Base-by-base conservation (phyloP, 2,113 vertebrate species). In the Eolophus roseicapilla region DNA sequence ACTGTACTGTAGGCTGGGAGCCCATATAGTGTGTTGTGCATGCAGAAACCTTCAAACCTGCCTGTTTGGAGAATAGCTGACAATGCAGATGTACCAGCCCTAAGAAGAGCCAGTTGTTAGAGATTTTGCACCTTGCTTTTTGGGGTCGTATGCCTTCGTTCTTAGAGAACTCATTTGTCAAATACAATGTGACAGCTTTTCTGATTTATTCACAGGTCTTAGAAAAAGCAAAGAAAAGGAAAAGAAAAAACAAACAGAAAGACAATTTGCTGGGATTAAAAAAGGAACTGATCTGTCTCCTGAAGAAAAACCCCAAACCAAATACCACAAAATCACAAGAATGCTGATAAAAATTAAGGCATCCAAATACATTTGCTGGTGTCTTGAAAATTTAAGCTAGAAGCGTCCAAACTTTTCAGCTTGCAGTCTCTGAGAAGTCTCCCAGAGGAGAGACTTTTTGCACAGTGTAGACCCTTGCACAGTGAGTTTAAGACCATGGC, bases 1-100 rank as follows among this genome's bases (percentile, higher is more conserved):
- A 89, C 92, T 91, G 94, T 55, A 33, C 82, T 90, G 65, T 24
- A 33, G 95, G 90, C 80, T 80, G 8, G 79, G 83, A 96, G 91
- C 86, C 95, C 88, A 82, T 90, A 84, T 82, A 88, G 86, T 77
- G 91, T 29, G 57, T 70, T 64, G 84, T 89, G 63, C 75, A 46
- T 25, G 84, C 41, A 69, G 94, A 65, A 95, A 60, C 57, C 70
- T 95, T 79, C 93, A 41, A 67, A 82, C 28, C 62, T 69, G 81
- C 74, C 28, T 63, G 33, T 60, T 19, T 39, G 70, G 65, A 79
- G 94, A 91, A 73, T 2, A 76, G 87, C 91, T 95, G 84, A 91
- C 86, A 65, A 10, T 17, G 78, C 69, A 87, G 81, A 70, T 68
- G 55, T 79, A 49, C 41, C 77, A 92, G 74, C 43, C 52, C 59